Percentiles rank a stretch among this genome's conserved stretches.
Evolutionary conservation across 2,113 vertebrate genomes (phyloP).

Genomic region (Bos indicus): DNA sequence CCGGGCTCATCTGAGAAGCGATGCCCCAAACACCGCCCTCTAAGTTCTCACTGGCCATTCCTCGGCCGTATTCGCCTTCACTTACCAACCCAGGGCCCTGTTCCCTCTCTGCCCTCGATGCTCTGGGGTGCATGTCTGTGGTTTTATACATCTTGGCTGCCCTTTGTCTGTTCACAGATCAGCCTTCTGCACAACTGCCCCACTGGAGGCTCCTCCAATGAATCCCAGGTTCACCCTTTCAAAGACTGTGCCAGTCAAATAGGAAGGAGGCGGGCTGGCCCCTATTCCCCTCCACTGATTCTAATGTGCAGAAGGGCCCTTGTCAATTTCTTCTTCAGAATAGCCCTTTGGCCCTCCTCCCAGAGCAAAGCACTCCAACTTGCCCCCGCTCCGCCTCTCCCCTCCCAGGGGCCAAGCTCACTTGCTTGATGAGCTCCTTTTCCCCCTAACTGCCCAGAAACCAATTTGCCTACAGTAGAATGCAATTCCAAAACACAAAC

Average conservation of each 20-base stretch:
- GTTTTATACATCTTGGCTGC: not conserved
- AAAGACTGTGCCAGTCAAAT: not conserved
- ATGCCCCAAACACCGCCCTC: accelerated
- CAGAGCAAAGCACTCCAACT: not conserved
- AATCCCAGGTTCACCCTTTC: not conserved
- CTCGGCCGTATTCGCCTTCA: accelerated
- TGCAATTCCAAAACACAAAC: not conserved
- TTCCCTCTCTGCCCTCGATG: not conserved
- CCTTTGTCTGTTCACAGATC: accelerated
- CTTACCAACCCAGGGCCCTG: not conserved
- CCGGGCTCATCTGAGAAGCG: not conserved
- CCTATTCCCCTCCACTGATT: not conserved
- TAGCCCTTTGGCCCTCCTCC: not conserved
- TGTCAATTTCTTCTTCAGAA: no score
- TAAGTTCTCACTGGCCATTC: accelerated
- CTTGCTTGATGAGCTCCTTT: accelerated
- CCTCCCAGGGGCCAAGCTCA: accelerated
- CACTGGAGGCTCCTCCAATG: not conserved
- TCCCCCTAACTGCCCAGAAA: not conserved
- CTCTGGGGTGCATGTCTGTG: not conserved
- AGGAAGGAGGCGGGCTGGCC: not conserved
- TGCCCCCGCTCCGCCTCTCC: accelerated
- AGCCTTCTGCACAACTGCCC: accelerated
- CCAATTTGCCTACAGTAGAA: not conserved
- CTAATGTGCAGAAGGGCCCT: no score